Percentiles rank a stretch among this genome's conserved stretches.
Evolutionary conservation across 2,888 invertebrate genomes (phyloP).

Genomic region (Taphrorychus bicolor): DNA sequence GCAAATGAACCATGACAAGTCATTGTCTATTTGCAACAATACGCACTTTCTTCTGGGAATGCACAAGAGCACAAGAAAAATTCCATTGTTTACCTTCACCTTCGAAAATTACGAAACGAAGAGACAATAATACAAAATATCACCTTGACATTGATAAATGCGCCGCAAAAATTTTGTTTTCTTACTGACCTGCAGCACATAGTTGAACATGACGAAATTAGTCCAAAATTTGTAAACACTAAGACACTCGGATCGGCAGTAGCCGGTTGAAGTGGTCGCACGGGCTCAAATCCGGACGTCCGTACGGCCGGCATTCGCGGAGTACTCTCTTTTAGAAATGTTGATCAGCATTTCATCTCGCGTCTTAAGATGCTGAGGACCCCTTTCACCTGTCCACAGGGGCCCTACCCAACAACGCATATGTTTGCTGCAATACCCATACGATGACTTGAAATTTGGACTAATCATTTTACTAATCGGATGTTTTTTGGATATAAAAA

Average conservation of each 20-base stretch:
- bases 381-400: slow-evolving; percentile 54
- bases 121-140: too few species aligned
- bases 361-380: slow-evolving; percentile 32
- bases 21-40: neutral
- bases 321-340: slow-evolving; percentile 58
- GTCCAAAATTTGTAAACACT: neutral
- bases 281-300: slow-evolving; percentile 20
- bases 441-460: too few species aligned
- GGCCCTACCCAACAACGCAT: slow-evolving; percentile 54
- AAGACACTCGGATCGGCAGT: neutral
- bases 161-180: too few species aligned
- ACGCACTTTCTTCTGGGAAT: neutral
- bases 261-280: slow-evolving; percentile 3
- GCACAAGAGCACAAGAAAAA: too few species aligned
- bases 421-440: too few species aligned
- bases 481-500: too few species aligned
- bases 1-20: neutral
- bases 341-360: slow-evolving; percentile 56
- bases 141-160: too few species aligned
- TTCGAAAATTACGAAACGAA: too few species aligned
- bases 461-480: too few species aligned
- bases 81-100: slow-evolving; percentile 3
- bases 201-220: slow-evolving; percentile 16
- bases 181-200: slow-evolving; percentile 28
- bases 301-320: slow-evolving; percentile 39